Base-by-base conservation (phyloP, 2,797 vertebrate species). In the Lepilemur septentrionalis region DNA sequence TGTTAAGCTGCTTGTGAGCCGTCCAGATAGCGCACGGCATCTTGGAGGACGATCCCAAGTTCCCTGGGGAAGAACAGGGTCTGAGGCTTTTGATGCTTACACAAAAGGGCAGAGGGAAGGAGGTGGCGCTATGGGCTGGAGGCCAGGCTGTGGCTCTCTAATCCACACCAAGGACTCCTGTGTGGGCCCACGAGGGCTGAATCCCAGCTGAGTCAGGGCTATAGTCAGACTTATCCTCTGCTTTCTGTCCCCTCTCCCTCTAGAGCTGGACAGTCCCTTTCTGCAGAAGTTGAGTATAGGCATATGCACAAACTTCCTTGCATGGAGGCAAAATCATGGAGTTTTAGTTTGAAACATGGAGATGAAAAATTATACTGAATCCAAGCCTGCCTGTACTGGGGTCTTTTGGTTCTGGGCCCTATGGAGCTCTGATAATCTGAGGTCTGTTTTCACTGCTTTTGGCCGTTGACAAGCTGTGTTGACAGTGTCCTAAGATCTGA, bases 11-110 rank as follows among this genome's bases (percentile, higher is more conserved):
- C 52, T 57, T 38, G 2, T 32, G 73, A 79, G 73, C 69, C 57
- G n/a, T 63, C 5, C 18, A 61, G 32, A 57, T 28, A n/a, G 41
- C 7, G 0, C 25, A 9, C 0, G 18, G 38, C 2, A 0, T 52
- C 5, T 50, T 4, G 0, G 41, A 23, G 43, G 69, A n/a, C 2
- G 5, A 67, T 28, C 75, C 5, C 28, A 14, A 17, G 22, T 20
- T 79, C 69, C 30, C 12, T 32, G 28, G 43, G 35, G 41, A 96
- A 50, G 63, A 30, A 22, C 11, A 2, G 43, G 13, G 12, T 15
- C 46, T 91, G 15, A 67, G 80, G 18, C 61, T 95, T 69, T 59
- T 28, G 80, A 50, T 75, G 82, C n/a, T 82, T 50, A 73, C 1
- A 88, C 32, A 59, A 83, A 11, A 50, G 13, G 57, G 8, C 20